A percentile compares a stretch with the other conserved stretches of the same genome.
These are phyloP conservation scores for Tiphia femorata DNA, from an alignment of 2,888 invertebrate genomes.

Conservation along the genomic window DNA sequence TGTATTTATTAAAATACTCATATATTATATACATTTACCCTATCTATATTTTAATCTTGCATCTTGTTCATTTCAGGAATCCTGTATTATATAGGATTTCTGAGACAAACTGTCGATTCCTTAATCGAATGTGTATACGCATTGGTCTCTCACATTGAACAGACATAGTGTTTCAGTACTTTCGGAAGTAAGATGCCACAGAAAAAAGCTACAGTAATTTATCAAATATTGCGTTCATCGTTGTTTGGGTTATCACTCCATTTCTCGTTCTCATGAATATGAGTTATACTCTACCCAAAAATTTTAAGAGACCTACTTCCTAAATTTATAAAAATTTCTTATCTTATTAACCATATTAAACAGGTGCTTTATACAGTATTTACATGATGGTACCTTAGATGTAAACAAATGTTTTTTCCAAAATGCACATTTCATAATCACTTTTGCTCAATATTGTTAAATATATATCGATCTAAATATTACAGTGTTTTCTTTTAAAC, in stretches of 20 bases:
- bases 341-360: constrained; percentile 56
- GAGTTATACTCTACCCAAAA: no score
- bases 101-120: constrained; percentile 53
- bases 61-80: constrained; percentile 53
- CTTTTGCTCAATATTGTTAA: no score
- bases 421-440: neutral
- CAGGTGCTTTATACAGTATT: constrained; percentile 66
- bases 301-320: constrained; percentile 48
- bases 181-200: no score
- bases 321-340: constrained; percentile 50
- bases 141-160: constrained; percentile 32
- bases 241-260: no score
- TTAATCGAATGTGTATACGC: constrained; percentile 38
- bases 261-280: neutral
- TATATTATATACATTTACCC: constrained; percentile 56
- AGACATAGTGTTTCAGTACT: no score
- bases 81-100: constrained; percentile 49
- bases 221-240: no score
- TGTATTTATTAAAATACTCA: constrained; percentile 55
- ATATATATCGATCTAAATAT: no score
- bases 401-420: constrained; percentile 30
- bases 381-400: constrained; percentile 55
- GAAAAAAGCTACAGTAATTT: no score
- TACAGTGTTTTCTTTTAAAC: no score
- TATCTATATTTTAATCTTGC: constrained; percentile 47